Evolutionary conservation across 1,140 invertebrate genomes (phyloP).

Genomic region (Drosophila kikkawai): DNA sequence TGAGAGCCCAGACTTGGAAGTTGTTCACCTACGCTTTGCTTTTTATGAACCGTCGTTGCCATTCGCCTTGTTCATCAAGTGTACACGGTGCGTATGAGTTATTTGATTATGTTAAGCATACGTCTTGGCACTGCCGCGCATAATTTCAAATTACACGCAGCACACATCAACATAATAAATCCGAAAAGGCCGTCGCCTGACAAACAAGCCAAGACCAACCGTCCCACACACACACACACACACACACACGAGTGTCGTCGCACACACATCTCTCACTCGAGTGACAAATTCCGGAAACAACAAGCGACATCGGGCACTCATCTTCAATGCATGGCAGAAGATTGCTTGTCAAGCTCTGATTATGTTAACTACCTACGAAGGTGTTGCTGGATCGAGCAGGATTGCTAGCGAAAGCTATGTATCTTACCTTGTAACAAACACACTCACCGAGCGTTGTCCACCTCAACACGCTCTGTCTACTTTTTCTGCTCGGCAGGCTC

Average conservation of each 20-base stretch:
- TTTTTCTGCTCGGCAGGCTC: no score
- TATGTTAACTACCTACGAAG: constrained; percentile 73
- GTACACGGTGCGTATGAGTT: constrained; percentile 69
- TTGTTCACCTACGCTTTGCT: constrained; percentile 8
- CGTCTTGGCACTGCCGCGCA: constrained; percentile 60
- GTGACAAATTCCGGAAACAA: constrained; percentile 77
- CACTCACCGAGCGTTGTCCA: no score
- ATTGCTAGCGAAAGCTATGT: background rate
- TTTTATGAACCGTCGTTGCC: constrained; percentile 34
- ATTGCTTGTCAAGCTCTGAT: constrained; percentile 78
- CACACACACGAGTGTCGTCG: constrained; percentile 3
- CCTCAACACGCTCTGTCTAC: no score
- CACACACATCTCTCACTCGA: constrained; percentile 17
- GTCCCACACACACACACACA: constrained; percentile 17
- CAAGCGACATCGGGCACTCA: constrained; percentile 63
- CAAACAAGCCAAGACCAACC: constrained; percentile 62
- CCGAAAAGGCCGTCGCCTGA: constrained; percentile 66
- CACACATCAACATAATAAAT: constrained; percentile 79
- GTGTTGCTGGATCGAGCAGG: constrained; percentile 15
- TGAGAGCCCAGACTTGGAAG: constrained; percentile 39
- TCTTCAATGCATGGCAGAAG: constrained; percentile 65
- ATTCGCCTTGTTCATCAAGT: constrained; percentile 44
- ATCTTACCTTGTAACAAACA: no score
- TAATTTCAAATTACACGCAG: constrained; percentile 80
- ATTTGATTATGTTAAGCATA: constrained; percentile 83